Percentiles rank a stretch among this genome's conserved stretches.
These are phyloP conservation scores for Spea hammondii DNA, from an alignment of 2,797 vertebrate species.

Conservation along the genomic window DNA sequence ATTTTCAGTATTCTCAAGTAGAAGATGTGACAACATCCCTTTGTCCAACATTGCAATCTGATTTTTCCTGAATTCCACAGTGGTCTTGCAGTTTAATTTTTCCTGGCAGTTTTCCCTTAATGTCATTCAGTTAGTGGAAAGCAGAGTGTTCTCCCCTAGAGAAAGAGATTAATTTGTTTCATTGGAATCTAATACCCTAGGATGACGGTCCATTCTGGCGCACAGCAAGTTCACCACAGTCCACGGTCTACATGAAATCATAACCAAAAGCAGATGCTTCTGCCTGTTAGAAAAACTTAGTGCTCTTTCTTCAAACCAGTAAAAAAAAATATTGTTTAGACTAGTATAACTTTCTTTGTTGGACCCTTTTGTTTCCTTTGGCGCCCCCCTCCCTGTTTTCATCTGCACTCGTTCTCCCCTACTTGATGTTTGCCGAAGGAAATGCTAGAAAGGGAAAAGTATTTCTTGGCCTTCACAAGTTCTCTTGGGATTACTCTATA, in stretches of 20 bases:
- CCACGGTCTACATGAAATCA: slow-evolving; percentile 62
- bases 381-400: slow-evolving; percentile 56
- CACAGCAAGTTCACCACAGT: slow-evolving; percentile 56
- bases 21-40: slow-evolving; percentile 32
- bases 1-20: slow-evolving; percentile 1
- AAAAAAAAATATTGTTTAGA: slow-evolving; percentile 65
- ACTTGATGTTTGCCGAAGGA: slow-evolving; percentile 65
- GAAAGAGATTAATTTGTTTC: slow-evolving; percentile 63
- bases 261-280: slow-evolving; percentile 71
- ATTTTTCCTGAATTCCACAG: slow-evolving; percentile 61
- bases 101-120: slow-evolving; percentile 68
- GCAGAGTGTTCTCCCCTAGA: slow-evolving; percentile 66
- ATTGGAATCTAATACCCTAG: slow-evolving; percentile 61
- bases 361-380: slow-evolving; percentile 59
- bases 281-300: slow-evolving; percentile 63
- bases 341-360: slow-evolving; percentile 63
- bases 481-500: slow-evolving; percentile 62
- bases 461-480: slow-evolving; percentile 63
- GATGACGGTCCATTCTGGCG: slow-evolving; percentile 62
- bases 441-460: slow-evolving; percentile 62
- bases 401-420: slow-evolving; percentile 58
- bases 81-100: slow-evolving; percentile 67
- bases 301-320: slow-evolving; percentile 57
- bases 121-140: slow-evolving; percentile 67
- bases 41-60: slow-evolving; percentile 56